Evolutionary conservation across 2,113 vertebrate genomes (phyloP).

Genomic region (Tautogolabrus adspersus): DNA sequence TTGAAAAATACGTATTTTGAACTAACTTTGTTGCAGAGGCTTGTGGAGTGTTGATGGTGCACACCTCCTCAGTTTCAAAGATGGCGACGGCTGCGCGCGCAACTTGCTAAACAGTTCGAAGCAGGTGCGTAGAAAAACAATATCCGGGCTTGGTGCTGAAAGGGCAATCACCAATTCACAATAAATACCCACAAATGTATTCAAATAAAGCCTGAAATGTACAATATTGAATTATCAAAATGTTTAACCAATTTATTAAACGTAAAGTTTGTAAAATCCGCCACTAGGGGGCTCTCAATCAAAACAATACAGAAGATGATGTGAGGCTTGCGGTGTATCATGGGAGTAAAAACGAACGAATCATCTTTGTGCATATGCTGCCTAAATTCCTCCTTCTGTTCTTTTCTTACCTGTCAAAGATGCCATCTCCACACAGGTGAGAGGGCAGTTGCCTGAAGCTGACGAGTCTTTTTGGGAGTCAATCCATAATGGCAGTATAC

Average conservation of each 20-base stretch:
- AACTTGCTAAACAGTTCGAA: not conserved
- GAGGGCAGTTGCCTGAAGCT: slow-evolving; percentile 36
- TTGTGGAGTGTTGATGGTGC: not conserved
- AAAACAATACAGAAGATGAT: too few species aligned
- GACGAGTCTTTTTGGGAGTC: not conserved
- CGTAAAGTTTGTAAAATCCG: too few species aligned
- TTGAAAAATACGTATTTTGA: not conserved
- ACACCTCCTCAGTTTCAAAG: slow-evolving; percentile 40
- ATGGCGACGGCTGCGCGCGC: slow-evolving; percentile 59
- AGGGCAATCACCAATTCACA: too few species aligned
- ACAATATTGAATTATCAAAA: too few species aligned
- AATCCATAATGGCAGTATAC: not conserved
- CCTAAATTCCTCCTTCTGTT: slow-evolving; percentile 32
- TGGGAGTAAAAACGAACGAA: too few species aligned
- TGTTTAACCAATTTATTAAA: too few species aligned
- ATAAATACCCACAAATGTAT: too few species aligned
- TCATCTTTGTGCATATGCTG: slow-evolving; percentile 23
- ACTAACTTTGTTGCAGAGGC: not conserved
- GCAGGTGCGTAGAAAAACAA: not conserved
- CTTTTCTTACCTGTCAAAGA: slow-evolving; percentile 16
- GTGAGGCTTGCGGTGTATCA: too few species aligned
- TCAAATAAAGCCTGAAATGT: too few species aligned
- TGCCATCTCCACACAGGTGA: slow-evolving; percentile 44
- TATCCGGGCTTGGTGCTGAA: too few species aligned
- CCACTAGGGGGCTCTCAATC: too few species aligned